phyloP scores from a whole-genome alignment of 1,140 invertebrate species.

The Aethina tumida region DNA sequence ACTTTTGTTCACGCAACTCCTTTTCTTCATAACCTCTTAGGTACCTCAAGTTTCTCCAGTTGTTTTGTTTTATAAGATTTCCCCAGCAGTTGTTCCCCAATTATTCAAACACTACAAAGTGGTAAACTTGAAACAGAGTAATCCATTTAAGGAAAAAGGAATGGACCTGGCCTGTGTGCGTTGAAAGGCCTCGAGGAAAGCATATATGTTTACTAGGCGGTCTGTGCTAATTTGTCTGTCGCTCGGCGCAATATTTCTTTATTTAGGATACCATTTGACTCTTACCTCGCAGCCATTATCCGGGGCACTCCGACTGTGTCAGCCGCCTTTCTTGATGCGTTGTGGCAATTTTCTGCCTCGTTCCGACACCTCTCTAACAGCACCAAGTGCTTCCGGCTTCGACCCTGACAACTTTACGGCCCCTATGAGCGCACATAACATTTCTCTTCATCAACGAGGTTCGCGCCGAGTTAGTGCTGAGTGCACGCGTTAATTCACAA shows the following conservation, averaged over 20 bases:
- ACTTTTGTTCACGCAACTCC: too few relatives aligned
- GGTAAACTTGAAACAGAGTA: too few relatives aligned
- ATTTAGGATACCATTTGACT: constrained; percentile 31
- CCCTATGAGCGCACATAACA: constrained; percentile 22
- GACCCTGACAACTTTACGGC: constrained; percentile 30
- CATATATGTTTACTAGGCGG: constrained; percentile 6
- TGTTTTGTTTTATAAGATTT: too few relatives aligned
- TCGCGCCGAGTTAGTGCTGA: constrained; percentile 11
- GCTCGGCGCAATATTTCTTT: constrained; percentile 28
- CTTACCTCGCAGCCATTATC: constrained; percentile 30
- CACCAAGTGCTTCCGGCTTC: constrained; percentile 27
- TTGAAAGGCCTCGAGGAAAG: too few relatives aligned
- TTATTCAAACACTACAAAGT: too few relatives aligned
- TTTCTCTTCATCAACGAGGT: constrained; percentile 29
- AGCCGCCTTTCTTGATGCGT: constrained; percentile 19
- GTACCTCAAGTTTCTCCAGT: too few relatives aligned
- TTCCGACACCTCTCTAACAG: constrained; percentile 21
- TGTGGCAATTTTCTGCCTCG: constrained; percentile 24
- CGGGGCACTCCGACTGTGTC: constrained; percentile 16
- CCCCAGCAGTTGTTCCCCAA: too few relatives aligned
- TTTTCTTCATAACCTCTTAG: too few relatives aligned
- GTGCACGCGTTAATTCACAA: constrained; percentile 16
- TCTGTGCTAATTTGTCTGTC: constrained; percentile 31
- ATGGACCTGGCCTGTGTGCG: too few relatives aligned
- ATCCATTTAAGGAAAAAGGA: too few relatives aligned